A percentile compares a stretch with the other conserved stretches of the same genome.
Conservation (phyloP, 2,113 vertebrate species). For the rat (Rattus norvegicus) region GRCr8 NC_086039.1:121982001-121982500, state of each 20-base stretch:
- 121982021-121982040: not conserved
- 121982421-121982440: not conserved
- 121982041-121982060: not conserved
- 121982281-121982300: not conserved
- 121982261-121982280: not conserved
- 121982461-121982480: not conserved
- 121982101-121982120: not conserved
- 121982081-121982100: not conserved
- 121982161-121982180: not conserved
- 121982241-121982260: not conserved
- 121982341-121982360: not conserved
- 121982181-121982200: not conserved
- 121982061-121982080: not conserved
- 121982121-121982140: not conserved
- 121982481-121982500: not conserved
- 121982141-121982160: not conserved
- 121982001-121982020: not conserved
- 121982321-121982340: not conserved
- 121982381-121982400: not conserved
- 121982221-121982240: not conserved
- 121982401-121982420: not conserved
- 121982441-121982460: not conserved
- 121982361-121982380: not conserved
- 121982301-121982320: not conserved
- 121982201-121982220: not conserved